Base-by-base conservation (phyloP, 1,140 invertebrate species). In the Diachasma alloeum region DNA sequence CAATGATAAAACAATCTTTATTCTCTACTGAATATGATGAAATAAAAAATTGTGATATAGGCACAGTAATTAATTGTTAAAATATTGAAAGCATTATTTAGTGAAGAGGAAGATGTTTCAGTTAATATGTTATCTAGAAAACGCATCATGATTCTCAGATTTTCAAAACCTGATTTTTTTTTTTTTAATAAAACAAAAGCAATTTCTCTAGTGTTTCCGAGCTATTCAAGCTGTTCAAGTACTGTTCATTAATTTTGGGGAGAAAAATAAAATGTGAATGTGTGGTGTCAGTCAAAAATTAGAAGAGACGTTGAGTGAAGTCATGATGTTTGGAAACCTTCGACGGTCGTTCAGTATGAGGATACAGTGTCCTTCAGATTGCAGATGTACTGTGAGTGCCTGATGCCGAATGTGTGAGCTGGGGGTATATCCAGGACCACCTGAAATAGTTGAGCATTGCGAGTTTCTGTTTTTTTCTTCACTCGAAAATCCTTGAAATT, bases 351-450 rank as follows among this genome's bases (percentile, higher is more conserved):
- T 85, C 83, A 89, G 73, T 83, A 86, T 19, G 48, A 53, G 6
- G 48, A 17, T 70, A 85, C 82, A 42, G 81, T 72, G 66, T 87
- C 87, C 78, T 90, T 91, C 72, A 94, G 88, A 77, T 94, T 92
- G 67, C 94, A 94, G 76, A 94, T 91, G 82, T 96, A 95, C 44
- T 92, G 94, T 0, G 95, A 96, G 86, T 97, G 96, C 83, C 94
- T 94, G 79, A 97, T 97, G 63, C 96, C 96, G 87, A 98, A 97
- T 76, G 93, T 94, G 82, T 93, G 94, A 26, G 92, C 91, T 68
- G 94, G 93, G 75, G 91, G 87, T 78, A 90, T 87, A 69, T 92
- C 91, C 67, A 93, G 81, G 76, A 90, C 83, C 44, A 92, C 88
- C 92, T 93, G 79, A 48, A 87, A 83, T 15, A 67, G 4, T 39